Evolutionary conservation across 2,888 invertebrate genomes (phyloP).

Genomic region (Dastarcus helophoroides): DNA sequence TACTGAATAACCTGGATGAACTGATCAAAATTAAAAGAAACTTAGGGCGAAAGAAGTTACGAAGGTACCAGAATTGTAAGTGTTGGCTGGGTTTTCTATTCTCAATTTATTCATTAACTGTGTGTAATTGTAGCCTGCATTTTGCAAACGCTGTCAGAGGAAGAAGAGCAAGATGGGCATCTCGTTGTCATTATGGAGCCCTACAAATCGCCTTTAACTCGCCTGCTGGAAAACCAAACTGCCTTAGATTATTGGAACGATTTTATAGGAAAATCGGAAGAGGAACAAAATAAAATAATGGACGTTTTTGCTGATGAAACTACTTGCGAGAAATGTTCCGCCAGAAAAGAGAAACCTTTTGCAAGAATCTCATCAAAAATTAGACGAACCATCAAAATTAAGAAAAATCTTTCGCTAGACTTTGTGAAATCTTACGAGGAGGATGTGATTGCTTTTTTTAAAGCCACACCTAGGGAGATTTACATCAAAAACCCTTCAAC

Average conservation of each 20-base stretch:
- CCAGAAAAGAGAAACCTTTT: slow-evolving; percentile 15
- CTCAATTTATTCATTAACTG: slow-evolving; percentile 3
- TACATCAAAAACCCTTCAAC: slow-evolving; percentile 22
- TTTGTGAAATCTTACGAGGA: slow-evolving; percentile 22
- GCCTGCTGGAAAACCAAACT: slow-evolving; percentile 22
- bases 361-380: slow-evolving; percentile 25
- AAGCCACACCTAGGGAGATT: slow-evolving; percentile 18
- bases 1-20: slow-evolving; percentile 16
- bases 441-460: slow-evolving; percentile 25
- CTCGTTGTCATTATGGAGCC: slow-evolving; percentile 22
- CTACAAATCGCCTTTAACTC: slow-evolving; percentile 25
- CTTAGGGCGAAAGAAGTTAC: slow-evolving; percentile 25
- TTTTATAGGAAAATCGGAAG: slow-evolving; percentile 28
- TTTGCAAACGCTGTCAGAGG: slow-evolving; percentile 25
- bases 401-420: slow-evolving; percentile 25
- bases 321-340: neutral
- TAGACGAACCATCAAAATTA: slow-evolving; percentile 25
- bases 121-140: slow-evolving; percentile 19
- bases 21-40: slow-evolving; percentile 17
- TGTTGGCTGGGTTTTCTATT: slow-evolving; percentile 5
- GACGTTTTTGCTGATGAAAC: slow-evolving; percentile 13
- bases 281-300: slow-evolving; percentile 23
- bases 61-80: slow-evolving; percentile 26
- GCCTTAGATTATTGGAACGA: slow-evolving; percentile 27
- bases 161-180: slow-evolving; percentile 21